phyloP scores from a whole-genome alignment of 2,888 invertebrate genomes.

The Thymelicus sylvestris region DNA sequence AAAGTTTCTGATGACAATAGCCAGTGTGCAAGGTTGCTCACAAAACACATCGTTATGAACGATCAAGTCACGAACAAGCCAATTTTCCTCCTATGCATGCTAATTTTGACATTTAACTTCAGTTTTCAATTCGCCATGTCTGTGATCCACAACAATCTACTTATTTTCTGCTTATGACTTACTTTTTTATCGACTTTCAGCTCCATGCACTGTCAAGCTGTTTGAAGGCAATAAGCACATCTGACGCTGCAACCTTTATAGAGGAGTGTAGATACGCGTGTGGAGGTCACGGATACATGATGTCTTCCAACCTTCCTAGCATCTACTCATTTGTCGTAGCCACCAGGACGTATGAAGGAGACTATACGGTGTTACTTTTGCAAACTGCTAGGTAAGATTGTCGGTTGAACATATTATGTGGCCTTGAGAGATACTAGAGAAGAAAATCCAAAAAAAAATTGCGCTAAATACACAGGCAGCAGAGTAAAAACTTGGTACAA shows the following conservation, averaged over 20 bases:
- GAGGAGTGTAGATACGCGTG: constrained; percentile 94
- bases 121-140: too few species aligned
- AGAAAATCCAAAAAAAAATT: too few species aligned
- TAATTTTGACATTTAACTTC: too few species aligned
- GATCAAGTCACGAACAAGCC: too few species aligned
- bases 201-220: constrained; percentile 95
- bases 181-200: constrained; percentile 68
- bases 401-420: too few species aligned
- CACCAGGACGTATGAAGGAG: constrained; percentile 97
- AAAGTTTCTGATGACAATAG: too few species aligned
- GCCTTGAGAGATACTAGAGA: too few species aligned
- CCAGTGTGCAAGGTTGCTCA: too few species aligned
- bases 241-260: constrained; percentile 88
- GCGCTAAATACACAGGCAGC: too few species aligned
- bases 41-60: too few species aligned
- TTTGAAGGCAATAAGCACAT: constrained; percentile 93
- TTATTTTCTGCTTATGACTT: background rate
- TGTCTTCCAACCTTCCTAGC: constrained; percentile 93
- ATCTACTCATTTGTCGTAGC: constrained; percentile 93
- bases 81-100: too few species aligned
- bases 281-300: constrained; percentile 97
- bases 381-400: constrained; percentile 90
- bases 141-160: background rate
- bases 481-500: too few species aligned
- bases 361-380: constrained; percentile 95